phyloP scores from a whole-genome alignment of 1,140 invertebrate genomes.

The Diachasmimorpha longicaudata region DNA sequence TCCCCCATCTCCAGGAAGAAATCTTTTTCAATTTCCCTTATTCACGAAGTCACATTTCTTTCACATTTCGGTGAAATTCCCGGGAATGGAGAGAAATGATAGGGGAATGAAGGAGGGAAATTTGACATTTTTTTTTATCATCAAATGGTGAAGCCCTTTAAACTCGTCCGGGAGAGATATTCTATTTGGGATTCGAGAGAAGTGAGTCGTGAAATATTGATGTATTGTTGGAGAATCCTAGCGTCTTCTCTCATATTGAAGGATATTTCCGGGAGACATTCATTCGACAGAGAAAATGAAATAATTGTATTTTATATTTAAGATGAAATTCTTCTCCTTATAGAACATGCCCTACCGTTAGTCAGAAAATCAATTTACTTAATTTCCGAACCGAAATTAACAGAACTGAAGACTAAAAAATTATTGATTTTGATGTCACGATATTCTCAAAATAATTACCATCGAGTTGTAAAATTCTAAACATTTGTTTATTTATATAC shows the following conservation, averaged over 20 bases:
- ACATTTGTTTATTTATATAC: no score
- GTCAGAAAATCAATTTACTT: no score
- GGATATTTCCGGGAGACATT: no score
- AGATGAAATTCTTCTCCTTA: no score
- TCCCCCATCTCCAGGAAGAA: neutral
- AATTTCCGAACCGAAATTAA: no score
- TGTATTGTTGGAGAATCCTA: neutral
- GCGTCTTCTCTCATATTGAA: neutral
- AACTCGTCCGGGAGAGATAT: neutral
- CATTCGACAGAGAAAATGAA: no score
- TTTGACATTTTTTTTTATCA: neutral
- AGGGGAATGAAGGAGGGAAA: neutral
- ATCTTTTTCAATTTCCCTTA: conserved; percentile 28
- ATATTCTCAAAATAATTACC: no score
- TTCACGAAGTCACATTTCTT: neutral
- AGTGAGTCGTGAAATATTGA: neutral
- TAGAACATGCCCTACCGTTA: no score
- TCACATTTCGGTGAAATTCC: neutral
- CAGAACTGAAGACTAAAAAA: no score
- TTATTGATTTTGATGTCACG: no score
- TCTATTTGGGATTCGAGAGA: neutral
- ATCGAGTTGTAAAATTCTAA: no score
- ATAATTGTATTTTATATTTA: no score
- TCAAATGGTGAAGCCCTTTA: neutral
- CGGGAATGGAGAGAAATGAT: conserved; percentile 9